Conservation (phyloP, 2,113 vertebrate species). For the Sinocyclocheilus maitianheensis region DNA sequence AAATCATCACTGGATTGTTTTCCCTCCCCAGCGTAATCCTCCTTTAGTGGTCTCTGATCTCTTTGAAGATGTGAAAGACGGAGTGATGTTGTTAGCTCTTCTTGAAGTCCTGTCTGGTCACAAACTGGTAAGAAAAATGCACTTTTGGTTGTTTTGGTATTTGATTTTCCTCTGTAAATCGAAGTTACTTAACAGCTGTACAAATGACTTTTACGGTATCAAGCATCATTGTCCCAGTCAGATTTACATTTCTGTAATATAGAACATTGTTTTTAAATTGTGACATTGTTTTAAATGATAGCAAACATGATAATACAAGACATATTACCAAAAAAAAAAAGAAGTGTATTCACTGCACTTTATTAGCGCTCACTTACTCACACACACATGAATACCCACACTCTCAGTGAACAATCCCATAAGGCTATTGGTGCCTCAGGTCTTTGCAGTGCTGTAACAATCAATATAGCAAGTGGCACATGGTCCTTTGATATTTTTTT, state of each 20-base stretch:
- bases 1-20: neutral
- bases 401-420: conserved; percentile 14
- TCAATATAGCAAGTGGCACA: conserved; percentile 5
- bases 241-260: neutral
- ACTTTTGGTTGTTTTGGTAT: neutral
- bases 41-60: conserved; percentile 90
- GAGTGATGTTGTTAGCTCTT: conserved; percentile 89
- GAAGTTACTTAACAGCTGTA: neutral
- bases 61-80: conserved; percentile 98
- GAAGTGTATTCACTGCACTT: neutral
- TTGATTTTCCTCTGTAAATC: neutral
- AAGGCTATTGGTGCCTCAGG: conserved; percentile 36
- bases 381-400: neutral
- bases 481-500: conserved; percentile 6
- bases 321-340: too few relatives aligned
- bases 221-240: neutral
- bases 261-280: neutral
- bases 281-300: neutral
- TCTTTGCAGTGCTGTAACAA: conserved; percentile 15
- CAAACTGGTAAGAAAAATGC: conserved; percentile 81
- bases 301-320: neutral
- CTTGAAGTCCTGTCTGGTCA: conserved; percentile 96
- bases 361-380: conserved; percentile 13
- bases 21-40: conserved; percentile 81
- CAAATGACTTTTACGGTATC: neutral